Conservation (phyloP, 2,888 invertebrate genomes). For the Philereme vetulata region DNA sequence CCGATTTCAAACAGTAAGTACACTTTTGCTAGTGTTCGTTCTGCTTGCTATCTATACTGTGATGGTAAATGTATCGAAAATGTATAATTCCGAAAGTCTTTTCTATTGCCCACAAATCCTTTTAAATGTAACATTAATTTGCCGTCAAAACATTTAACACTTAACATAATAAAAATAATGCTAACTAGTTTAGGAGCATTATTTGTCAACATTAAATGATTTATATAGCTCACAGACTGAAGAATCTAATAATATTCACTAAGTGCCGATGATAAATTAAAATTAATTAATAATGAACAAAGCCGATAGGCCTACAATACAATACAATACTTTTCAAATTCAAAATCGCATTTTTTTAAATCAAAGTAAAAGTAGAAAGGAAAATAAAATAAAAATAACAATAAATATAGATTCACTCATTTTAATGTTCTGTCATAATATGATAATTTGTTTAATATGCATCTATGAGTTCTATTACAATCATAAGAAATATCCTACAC, state of each 20-base stretch:
- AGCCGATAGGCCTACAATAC: conserved; percentile 22
- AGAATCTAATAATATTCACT: conserved; percentile 36
- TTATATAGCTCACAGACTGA: conserved; percentile 29
- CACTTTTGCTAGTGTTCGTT: conserved; percentile 1
- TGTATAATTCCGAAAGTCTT: conserved; percentile 62
- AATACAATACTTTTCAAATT: conserved; percentile 14
- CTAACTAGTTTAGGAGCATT: conserved; percentile 29
- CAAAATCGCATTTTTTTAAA: conserved; percentile 11
- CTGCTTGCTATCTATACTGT: conserved; percentile 15
- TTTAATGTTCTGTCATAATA: conserved; percentile 79
- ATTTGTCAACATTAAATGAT: conserved; percentile 13
- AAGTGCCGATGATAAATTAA: conserved; percentile 16
- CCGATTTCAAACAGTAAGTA: conserved; percentile 12
- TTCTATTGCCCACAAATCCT: conserved; percentile 66
- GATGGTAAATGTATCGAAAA: conserved; percentile 53
- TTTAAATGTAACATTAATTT: conserved; percentile 32
- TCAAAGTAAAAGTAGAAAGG: conserved; percentile 27
- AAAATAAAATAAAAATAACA: conserved; percentile 44
- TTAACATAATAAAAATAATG: conserved; percentile 25
- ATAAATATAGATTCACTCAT: conserved; percentile 72
- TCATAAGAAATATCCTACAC: conserved; percentile 56
- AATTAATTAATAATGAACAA: conserved; percentile 12
- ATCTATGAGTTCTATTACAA: conserved; percentile 76
- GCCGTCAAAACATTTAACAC: conserved; percentile 27
- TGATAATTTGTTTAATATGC: conserved; percentile 67